phyloP scores from a whole-genome alignment of 2,888 invertebrate species.

The Erpobdella octoculata region DNA sequence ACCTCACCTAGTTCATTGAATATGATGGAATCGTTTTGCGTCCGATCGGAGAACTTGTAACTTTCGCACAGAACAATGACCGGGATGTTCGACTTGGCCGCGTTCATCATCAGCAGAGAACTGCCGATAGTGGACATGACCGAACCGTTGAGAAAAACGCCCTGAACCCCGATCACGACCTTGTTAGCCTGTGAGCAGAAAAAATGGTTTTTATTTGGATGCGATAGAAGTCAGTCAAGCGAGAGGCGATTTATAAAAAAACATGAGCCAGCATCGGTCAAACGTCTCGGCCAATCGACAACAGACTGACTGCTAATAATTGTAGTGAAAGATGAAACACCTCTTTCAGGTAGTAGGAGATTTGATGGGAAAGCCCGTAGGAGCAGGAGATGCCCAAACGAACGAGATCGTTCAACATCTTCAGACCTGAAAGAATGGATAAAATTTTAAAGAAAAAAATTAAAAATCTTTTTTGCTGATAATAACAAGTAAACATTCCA shows the following conservation, averaged over 20 bases:
- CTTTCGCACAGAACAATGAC: conserved; percentile 12
- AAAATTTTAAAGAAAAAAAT: no score
- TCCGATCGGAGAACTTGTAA: neutral
- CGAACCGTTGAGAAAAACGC: neutral
- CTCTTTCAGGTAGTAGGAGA: neutral
- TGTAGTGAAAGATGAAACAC: no score
- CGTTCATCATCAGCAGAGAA: neutral
- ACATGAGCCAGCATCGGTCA: no score
- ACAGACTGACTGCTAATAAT: no score
- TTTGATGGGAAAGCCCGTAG: neutral
- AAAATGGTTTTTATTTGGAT: neutral
- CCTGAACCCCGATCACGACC: neutral
- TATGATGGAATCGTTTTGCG: neutral
- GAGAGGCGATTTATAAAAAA: no score
- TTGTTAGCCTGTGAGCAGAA: neutral
- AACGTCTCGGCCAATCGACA: no score
- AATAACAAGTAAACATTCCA: no score
- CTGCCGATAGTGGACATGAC: neutral
- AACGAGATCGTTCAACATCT: neutral
- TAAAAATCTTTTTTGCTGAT: no score
- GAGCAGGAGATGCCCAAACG: neutral
- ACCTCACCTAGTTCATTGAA: neutral
- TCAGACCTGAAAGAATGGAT: neutral
- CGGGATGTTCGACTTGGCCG: neutral
- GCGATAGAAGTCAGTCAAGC: no score